Evolutionary conservation across 2,797 vertebrate genomes (phyloP).

Genomic region (Cirrhinus molitorella): DNA sequence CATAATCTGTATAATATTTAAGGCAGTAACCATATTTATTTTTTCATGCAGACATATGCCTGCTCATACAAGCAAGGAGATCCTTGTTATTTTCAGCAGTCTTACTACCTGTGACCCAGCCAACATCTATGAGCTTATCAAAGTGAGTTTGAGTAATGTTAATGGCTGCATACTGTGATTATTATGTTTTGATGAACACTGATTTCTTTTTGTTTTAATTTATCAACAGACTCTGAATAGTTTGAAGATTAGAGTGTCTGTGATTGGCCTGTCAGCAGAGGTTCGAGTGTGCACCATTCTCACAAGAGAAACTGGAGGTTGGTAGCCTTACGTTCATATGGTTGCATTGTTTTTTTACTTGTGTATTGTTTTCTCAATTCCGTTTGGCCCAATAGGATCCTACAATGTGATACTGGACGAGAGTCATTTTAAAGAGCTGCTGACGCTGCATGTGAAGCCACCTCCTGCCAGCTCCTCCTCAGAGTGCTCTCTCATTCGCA

Average conservation of each 20-base stretch:
- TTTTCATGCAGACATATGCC: constrained; percentile 90
- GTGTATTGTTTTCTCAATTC: background rate
- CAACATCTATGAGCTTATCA: constrained; percentile 94
- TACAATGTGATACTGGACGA: constrained; percentile 97
- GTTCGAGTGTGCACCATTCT: constrained; percentile 94
- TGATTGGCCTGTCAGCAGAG: constrained; percentile 95
- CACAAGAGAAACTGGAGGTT: constrained; percentile 93
- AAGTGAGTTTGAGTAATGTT: constrained; percentile 87
- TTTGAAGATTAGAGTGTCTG: constrained; percentile 92
- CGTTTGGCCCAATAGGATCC: constrained; percentile 73
- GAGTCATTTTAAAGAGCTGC: constrained; percentile 92
- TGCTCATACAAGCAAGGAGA: constrained; percentile 93
- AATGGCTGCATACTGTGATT: background rate
- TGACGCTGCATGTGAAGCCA: constrained; percentile 91
- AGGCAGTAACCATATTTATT: background rate
- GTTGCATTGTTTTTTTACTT: background rate
- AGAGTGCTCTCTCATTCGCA: constrained; percentile 96
- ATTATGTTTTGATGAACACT: background rate
- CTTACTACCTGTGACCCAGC: constrained; percentile 96
- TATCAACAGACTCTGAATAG: constrained; percentile 85
- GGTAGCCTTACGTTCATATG: background rate
- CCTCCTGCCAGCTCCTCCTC: constrained; percentile 90
- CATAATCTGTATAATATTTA: background rate
- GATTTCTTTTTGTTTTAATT: background rate
- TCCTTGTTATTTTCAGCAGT: constrained; percentile 94